phyloP scores from a whole-genome alignment of 2,888 invertebrate genomes.

The Chrysolina americana region DNA sequence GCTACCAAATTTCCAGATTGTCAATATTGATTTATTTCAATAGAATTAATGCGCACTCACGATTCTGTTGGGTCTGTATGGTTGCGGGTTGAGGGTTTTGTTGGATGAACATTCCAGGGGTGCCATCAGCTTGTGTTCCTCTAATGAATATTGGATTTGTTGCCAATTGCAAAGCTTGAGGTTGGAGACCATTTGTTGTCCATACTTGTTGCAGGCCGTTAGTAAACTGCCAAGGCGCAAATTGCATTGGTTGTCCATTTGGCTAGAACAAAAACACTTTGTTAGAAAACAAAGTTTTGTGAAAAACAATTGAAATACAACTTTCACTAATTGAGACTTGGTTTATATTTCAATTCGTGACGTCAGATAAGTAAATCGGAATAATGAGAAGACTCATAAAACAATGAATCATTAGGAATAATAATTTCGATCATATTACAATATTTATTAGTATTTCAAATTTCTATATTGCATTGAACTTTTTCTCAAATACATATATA shows the following conservation, averaged over 20 bases:
- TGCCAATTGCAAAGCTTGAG: slow-evolving; percentile 78
- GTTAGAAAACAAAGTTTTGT: background rate
- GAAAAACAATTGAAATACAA: background rate
- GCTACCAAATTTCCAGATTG: slow-evolving; percentile 4
- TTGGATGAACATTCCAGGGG: slow-evolving; percentile 86
- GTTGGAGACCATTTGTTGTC: slow-evolving; percentile 80
- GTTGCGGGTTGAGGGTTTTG: slow-evolving; percentile 80
- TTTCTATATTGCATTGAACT: too few species aligned
- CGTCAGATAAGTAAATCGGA: too few species aligned
- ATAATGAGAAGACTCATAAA: too few species aligned
- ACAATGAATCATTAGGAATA: too few species aligned
- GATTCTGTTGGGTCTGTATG: slow-evolving; percentile 78
- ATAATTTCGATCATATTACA: too few species aligned
- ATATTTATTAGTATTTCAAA: too few species aligned
- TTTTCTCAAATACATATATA: too few species aligned
- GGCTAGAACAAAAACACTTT: slow-evolving; percentile 65
- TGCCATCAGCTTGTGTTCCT: slow-evolving; percentile 83
- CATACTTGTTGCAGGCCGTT: slow-evolving; percentile 81
- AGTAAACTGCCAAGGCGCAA: slow-evolving; percentile 82
- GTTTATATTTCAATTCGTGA: background rate
- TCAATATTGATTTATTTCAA: background rate
- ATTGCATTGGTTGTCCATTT: slow-evolving; percentile 83
- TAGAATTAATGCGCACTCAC: slow-evolving; percentile 66
- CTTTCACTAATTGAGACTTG: background rate
- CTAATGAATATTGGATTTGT: slow-evolving; percentile 89